Evolutionary conservation across 1,140 invertebrate species (phyloP), one percentile per base, ranked within the genome.

Genomic region (Ceratina australensis): DNA sequence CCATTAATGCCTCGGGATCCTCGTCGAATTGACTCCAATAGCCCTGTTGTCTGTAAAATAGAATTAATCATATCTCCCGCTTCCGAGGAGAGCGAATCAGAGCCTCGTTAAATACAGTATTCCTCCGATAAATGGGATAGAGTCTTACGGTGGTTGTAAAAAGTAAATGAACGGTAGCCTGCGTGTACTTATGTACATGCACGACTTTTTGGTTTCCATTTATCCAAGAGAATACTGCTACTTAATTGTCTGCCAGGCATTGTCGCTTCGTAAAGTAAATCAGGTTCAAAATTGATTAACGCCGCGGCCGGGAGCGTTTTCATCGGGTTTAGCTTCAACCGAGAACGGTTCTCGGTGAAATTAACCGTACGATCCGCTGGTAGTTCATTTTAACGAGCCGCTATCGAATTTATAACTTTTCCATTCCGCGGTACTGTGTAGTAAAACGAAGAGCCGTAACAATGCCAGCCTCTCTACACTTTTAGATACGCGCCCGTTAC

Each of bases 1-100:
- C 93, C 82, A 95, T 91, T 73, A 93, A 91, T n/a, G 94, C 91
- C 83, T 95, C 94, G 2, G 89, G 90, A 78, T 90, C 89, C 13
- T 90, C 89, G 26, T 88, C 83, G 18, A 87, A 85, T 24, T 89
- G 88, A 65, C 87, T 87, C 89, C 89, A 91, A 22, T 85, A 85
- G 50, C 47, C 89, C 56, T 65, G 81, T 68, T 83, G 83, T 22
- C 78, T 81, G 20, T 52, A 50, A 56, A 1, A 15, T 13, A 26
- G 59, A 33, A 47, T n/a, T 33, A 3, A 67, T 18, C 12, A 49
- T 59, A 8, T 7, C n/a, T 64, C 13, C 2, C 20, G 12, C 56
- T 69, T 54, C 13, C 52, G 52, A n/a, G 16, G n/a, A 54, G 15
- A 33, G 26, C 61, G 20, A 49, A 20, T 24, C 18, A 33, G 33